Conservation (phyloP, 2,888 invertebrate genomes). For the Tenthredo distinguenda region DNA sequence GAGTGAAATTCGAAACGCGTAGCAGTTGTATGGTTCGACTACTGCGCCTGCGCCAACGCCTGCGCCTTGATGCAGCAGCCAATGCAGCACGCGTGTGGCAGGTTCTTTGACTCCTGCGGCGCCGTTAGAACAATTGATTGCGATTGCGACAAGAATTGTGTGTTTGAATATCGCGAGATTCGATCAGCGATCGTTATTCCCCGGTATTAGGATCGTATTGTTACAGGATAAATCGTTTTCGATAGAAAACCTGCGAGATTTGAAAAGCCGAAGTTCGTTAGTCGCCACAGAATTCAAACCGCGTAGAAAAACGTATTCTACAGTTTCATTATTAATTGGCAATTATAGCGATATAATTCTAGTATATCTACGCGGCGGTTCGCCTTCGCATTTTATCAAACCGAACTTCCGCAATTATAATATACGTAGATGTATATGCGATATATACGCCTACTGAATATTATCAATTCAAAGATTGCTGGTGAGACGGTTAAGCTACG, state of each 20-base stretch:
- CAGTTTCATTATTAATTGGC: not conserved
- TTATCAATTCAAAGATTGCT: slow-evolving; percentile 35
- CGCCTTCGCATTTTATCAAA: slow-evolving; percentile 7
- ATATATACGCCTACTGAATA: slow-evolving; percentile 21
- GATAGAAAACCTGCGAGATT: not conserved
- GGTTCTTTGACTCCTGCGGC: slow-evolving; percentile 20
- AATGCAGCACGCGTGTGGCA: not conserved
- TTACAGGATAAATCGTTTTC: not conserved
- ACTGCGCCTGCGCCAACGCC: not conserved
- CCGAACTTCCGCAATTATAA: slow-evolving; percentile 26
- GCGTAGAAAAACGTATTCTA: not conserved
- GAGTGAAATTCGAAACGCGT: not conserved
- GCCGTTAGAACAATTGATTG: not conserved
- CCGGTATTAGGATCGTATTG: not conserved
- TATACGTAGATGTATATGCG: not conserved
- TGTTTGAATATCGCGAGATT: not conserved
- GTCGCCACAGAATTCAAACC: not conserved
- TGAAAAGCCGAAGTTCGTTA: not conserved
- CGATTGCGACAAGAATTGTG: not conserved
- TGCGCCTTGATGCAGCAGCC: slow-evolving; percentile 21
- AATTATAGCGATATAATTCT: slow-evolving; percentile 5
- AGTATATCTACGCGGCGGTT: not conserved
- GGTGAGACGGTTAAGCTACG: not conserved
- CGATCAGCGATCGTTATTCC: not conserved
- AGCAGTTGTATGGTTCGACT: not conserved